Evolutionary conservation across 2,888 invertebrate genomes (phyloP).

Genomic region (Agrochola circellaris): DNA sequence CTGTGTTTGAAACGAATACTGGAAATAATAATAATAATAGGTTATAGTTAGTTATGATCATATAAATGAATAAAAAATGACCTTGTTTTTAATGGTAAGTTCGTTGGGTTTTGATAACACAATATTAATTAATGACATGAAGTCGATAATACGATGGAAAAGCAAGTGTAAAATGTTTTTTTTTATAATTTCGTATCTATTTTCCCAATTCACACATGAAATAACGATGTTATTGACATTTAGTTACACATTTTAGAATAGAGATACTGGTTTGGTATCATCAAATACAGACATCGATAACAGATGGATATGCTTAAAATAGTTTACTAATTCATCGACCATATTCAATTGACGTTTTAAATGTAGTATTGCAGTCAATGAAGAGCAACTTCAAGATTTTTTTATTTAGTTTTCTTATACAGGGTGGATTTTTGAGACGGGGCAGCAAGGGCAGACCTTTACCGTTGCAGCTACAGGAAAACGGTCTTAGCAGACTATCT

Average conservation of each 20-base stretch:
- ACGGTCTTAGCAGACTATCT: too few relatives aligned
- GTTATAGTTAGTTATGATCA: not conserved
- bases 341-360: too few relatives aligned
- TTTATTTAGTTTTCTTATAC: too few relatives aligned
- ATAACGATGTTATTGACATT: not conserved
- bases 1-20: constrained; percentile 81
- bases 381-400: too few relatives aligned
- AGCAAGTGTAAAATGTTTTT: constrained; percentile 8
- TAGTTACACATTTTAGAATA: not conserved
- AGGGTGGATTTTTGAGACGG: too few relatives aligned
- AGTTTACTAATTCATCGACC: too few relatives aligned
- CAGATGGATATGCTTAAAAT: too few relatives aligned
- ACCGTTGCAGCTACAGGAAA: too few relatives aligned
- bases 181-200: not conserved
- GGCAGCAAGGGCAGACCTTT: too few relatives aligned
- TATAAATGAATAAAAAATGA: not conserved
- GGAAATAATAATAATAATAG: constrained; percentile 62
- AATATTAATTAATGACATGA: constrained; percentile 26
- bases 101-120: constrained; percentile 10
- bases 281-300: too few relatives aligned
- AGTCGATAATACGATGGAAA: not conserved
- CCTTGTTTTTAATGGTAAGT: not conserved
- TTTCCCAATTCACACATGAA: not conserved
- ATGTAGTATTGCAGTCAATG: too few relatives aligned
- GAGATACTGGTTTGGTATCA: too few relatives aligned